Percentiles rank a stretch among this genome's conserved stretches.
phyloP scores from a whole-genome alignment of 2,113 vertebrate species.

The Campylomormyrus tamandua region DNA sequence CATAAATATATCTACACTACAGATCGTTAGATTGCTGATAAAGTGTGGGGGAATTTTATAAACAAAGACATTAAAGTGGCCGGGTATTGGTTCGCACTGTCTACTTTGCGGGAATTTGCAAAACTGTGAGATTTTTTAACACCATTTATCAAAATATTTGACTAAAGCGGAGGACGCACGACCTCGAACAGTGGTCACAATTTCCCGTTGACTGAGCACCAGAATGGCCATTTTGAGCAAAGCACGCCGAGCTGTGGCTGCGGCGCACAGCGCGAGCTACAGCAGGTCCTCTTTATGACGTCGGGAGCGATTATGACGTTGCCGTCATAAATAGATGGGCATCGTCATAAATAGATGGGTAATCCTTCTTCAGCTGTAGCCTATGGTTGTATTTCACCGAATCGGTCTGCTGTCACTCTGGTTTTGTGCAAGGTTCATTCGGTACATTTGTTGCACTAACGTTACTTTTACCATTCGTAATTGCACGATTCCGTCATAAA shows the following conservation, averaged over 20 bases:
- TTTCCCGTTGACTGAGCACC: not conserved
- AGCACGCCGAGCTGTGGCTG: not conserved
- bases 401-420: not conserved
- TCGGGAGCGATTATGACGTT: not conserved
- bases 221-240: conserved; percentile 1
- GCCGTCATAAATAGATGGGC: not conserved
- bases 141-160: not conserved
- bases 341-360: not conserved
- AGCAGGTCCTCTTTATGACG: not conserved
- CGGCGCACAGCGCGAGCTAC: not conserved
- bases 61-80: not conserved
- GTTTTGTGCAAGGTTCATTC: not conserved
- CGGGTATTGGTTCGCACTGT: not conserved
- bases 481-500: not conserved
- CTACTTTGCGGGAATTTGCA: not conserved
- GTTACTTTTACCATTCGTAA: not conserved
- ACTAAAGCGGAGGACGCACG: not conserved
- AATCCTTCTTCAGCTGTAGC: not conserved
- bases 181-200: not conserved
- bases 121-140: not conserved
- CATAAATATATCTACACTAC: not conserved
- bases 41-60: not conserved
- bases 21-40: not conserved
- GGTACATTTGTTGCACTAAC: not conserved
- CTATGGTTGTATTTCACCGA: not conserved